Evolutionary conservation across 2,888 invertebrate species (phyloP).

Genomic region (Tipula lateralis): DNA sequence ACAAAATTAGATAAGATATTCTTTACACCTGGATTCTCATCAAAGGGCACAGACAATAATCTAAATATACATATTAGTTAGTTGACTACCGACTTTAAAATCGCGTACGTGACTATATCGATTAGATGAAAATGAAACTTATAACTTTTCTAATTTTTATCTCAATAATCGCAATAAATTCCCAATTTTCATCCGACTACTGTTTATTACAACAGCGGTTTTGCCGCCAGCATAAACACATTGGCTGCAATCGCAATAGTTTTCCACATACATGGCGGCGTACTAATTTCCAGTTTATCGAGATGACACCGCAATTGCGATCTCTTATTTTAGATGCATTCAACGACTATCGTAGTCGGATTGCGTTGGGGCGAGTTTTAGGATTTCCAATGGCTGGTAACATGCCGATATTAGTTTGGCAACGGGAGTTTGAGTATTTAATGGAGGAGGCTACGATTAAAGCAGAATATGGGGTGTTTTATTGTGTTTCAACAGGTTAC

Average conservation of each 20-base stretch:
- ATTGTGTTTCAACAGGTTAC: slow-evolving; percentile 27
- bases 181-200: background rate
- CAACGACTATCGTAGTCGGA: background rate
- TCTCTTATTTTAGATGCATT: background rate
- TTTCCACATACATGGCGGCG: background rate
- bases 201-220: background rate
- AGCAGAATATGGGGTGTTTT: background rate
- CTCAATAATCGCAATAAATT: background rate
- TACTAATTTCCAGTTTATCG: background rate
- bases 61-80: background rate
- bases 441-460: background rate
- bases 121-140: background rate
- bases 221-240: background rate
- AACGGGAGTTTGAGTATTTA: slow-evolving; percentile 25
- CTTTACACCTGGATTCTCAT: background rate
- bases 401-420: background rate
- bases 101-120: background rate
- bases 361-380: background rate
- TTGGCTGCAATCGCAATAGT: background rate
- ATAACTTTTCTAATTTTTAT: background rate
- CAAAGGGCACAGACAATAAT: background rate
- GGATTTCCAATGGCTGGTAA: background rate
- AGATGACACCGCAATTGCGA: background rate
- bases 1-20: background rate
- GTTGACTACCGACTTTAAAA: background rate